Base-by-base conservation (phyloP, 2,113 vertebrate species). In the Seriola rivoliana region DNA sequence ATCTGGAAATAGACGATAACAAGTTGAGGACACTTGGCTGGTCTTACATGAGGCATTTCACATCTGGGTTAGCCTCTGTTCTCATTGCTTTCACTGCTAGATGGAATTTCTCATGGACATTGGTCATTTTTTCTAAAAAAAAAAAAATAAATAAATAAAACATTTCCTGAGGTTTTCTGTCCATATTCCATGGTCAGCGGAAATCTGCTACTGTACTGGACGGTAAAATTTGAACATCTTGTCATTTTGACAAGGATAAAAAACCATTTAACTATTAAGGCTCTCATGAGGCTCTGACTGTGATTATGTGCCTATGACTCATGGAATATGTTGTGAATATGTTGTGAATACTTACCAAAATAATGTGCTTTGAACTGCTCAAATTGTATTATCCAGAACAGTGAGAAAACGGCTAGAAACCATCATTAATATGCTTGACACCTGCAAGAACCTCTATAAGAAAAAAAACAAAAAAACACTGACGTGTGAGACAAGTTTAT, bases 1-100 rank as follows among this genome's bases (percentile, higher is more conserved):
- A 95, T 55, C 94, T 96, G 71, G 38, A 77, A 78, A 58, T 4
- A 75, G 2, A 50, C 0, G 1, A 58, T 2, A 34, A 52, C 4
- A 48, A 34, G n/a, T 9, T 42, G 40, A 42, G 63, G 54, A 75
- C 9, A 23, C 12, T 4, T 34, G 5, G 8, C 32, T 46, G 11
- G 14, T 21, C 7, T 48, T 13, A 13, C 0, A 6, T 40, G 52
- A 71, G 12, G 13, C 59, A 75, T 1, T 32, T 36, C 57, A 60
- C 14, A 8, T 19, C 29, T 29, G 12, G 34, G 59, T 38, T 10
- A 69, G 21, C 40, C 12, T 66, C 1, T 0, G 4, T 21, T 72
- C 19, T 0, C 6, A n/a, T 19, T 2, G 52, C 21, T 9, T 54
- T 25, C 4, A 12, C 2, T 25, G 23, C n/a, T 25, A 25, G 23